These are phyloP conservation scores for Myodes glareolus DNA, from an alignment of 2,113 vertebrate species.

Conservation along the genomic window DNA sequence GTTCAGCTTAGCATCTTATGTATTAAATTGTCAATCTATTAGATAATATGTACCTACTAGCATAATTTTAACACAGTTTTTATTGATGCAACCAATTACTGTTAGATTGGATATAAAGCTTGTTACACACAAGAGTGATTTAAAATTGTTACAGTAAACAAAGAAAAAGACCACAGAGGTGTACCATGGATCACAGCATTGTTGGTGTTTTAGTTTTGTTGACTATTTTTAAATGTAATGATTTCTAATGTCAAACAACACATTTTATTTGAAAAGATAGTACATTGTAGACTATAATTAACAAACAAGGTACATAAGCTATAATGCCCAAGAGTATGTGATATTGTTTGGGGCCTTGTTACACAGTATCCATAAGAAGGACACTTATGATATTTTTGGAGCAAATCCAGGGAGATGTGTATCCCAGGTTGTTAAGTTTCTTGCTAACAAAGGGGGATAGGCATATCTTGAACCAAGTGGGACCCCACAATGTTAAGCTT, in stretches of 20 bases:
- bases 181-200: neutral
- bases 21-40: neutral
- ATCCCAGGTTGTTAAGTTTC: neutral
- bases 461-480: neutral
- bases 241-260: neutral
- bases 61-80: neutral
- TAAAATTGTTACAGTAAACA: neutral
- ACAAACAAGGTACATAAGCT: neutral
- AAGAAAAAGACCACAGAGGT: too few relatives aligned
- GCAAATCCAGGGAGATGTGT: neutral
- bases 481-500: neutral
- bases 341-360: neutral
- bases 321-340: neutral
- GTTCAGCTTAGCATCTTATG: neutral
- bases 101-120: neutral
- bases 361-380: neutral
- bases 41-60: neutral
- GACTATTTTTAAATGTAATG: neutral
- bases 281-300: neutral
- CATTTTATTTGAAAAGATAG: neutral
- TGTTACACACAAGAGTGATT: neutral
- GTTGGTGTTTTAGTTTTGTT: neutral
- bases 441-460: neutral
- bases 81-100: neutral
- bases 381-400: neutral